Percentiles rank a stretch among this genome's conserved stretches.
phyloP scores from a whole-genome alignment of 2,113 vertebrate species.

The Chloropsis hardwickii region DNA sequence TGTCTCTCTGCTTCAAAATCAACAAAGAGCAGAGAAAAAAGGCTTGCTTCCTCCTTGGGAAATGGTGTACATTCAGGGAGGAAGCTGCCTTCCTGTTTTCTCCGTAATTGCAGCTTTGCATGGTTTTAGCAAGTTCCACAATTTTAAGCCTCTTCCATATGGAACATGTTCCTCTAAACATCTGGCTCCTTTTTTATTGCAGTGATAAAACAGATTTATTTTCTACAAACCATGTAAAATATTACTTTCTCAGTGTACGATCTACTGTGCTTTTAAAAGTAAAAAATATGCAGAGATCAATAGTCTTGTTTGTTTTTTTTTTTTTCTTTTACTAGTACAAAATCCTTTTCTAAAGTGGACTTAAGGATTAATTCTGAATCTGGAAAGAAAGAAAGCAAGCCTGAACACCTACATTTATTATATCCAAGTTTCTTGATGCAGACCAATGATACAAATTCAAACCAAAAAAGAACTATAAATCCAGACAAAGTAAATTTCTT shows the following conservation, averaged over 20 bases:
- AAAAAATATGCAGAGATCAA: conserved; percentile 10
- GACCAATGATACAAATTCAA: not conserved
- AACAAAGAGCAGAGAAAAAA: conserved; percentile 75
- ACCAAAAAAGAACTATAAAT: conserved; percentile 16
- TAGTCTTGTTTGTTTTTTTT: not conserved
- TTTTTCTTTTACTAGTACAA: not conserved
- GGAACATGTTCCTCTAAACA: conserved; percentile 78
- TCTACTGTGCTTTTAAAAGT: conserved; percentile 23
- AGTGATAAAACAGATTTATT: conserved; percentile 64
- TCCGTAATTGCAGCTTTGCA: conserved; percentile 78
- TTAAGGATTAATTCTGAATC: conserved; percentile 11
- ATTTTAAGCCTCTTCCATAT: conserved; percentile 71
- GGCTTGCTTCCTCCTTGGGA: conserved; percentile 85
- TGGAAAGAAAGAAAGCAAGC: not conserved
- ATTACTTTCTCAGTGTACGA: conserved; percentile 34
- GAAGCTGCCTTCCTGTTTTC: conserved; percentile 95
- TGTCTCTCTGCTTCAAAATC: conserved; percentile 75
- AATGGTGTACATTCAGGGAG: conserved; percentile 81
- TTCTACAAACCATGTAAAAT: conserved; percentile 49
- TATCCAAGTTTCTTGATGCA: conserved; percentile 20
- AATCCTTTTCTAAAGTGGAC: conserved; percentile 19
- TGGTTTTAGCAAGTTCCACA: conserved; percentile 67
- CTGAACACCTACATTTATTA: conserved; percentile 42
- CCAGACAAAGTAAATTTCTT: conserved; percentile 11
- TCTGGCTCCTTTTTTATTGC: conserved; percentile 73